These are phyloP conservation scores for Centropus bengalensis DNA, from an alignment of 2,113 vertebrate species.

Conservation along the genomic window DNA sequence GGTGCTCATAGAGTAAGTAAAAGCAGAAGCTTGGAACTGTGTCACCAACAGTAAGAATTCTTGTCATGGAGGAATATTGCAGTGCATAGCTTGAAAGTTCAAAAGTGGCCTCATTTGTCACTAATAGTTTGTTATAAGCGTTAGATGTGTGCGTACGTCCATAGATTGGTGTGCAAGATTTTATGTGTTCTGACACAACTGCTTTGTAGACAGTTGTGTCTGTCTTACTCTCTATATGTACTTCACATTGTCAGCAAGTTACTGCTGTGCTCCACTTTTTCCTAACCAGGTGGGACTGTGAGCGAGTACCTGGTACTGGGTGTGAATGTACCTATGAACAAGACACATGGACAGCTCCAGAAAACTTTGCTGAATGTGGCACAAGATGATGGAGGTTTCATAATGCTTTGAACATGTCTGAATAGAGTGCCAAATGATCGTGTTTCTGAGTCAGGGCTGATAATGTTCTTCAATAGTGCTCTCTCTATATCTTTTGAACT, in stretches of 20 bases:
- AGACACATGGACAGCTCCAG: neutral
- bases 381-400: neutral
- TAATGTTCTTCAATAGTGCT: neutral
- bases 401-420: neutral
- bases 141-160: too few relatives aligned
- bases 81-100: neutral
- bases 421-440: neutral
- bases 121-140: neutral
- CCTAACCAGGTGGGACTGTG: fast-evolving
- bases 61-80: fast-evolving
- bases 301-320: too few relatives aligned
- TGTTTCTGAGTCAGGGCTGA: too few relatives aligned
- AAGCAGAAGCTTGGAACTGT: too few relatives aligned
- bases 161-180: neutral
- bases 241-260: fast-evolving
- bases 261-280: fast-evolving
- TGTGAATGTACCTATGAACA: fast-evolving
- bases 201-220: neutral
- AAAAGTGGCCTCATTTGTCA: neutral
- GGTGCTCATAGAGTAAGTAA: too few relatives aligned
- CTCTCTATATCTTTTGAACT: neutral
- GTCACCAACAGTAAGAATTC: neutral
- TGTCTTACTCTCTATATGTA: neutral
- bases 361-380: neutral
- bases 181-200: fast-evolving